Conservation (phyloP, 1,140 invertebrate species). For the Tyrophagus putrescentiae region DNA sequence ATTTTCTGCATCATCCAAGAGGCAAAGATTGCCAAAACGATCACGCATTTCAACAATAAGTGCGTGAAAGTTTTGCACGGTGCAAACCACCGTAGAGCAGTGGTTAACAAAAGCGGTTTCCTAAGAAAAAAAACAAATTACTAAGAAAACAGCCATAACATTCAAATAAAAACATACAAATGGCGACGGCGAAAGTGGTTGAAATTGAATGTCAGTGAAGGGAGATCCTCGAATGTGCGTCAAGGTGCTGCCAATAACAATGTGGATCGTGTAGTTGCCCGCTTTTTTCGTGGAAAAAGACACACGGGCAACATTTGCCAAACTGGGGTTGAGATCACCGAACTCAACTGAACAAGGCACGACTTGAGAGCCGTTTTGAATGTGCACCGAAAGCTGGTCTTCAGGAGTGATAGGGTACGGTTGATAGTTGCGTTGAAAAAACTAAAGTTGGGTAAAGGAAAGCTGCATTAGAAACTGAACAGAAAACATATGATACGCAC, state of each 20-base stretch:
- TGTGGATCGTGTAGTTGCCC: conserved; percentile 67
- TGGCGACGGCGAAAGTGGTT: conserved; percentile 12
- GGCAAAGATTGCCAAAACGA: conserved; percentile 68
- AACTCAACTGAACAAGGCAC: conserved; percentile 67
- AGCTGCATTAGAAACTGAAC: background rate
- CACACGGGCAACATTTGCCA: conserved; percentile 64
- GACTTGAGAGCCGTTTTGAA: conserved; percentile 62
- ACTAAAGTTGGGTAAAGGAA: conserved; percentile 36
- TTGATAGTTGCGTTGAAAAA: conserved; percentile 77
- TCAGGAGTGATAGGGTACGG: conserved; percentile 81
- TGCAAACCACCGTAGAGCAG: conserved; percentile 69
- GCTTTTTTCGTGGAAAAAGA: conserved; percentile 80
- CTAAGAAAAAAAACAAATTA: conserved; percentile 63
- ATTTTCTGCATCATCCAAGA: conserved; percentile 21
- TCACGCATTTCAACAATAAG: conserved; percentile 74
- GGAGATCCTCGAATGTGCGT: conserved; percentile 48
- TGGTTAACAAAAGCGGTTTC: conserved; percentile 69
- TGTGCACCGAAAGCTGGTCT: conserved; percentile 68
- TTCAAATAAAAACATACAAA: background rate
- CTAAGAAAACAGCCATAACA: conserved; percentile 34
- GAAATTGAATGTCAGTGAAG: conserved; percentile 34
- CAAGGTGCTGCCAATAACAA: conserved; percentile 52
- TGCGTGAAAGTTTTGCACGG: conserved; percentile 53
- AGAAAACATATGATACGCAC: conserved; percentile 35
- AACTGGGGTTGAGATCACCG: conserved; percentile 59